Evolutionary conservation across 64 coral and sea anemone genomes (phyloP).

Genomic region (Dendronephthya gigantea): DNA sequence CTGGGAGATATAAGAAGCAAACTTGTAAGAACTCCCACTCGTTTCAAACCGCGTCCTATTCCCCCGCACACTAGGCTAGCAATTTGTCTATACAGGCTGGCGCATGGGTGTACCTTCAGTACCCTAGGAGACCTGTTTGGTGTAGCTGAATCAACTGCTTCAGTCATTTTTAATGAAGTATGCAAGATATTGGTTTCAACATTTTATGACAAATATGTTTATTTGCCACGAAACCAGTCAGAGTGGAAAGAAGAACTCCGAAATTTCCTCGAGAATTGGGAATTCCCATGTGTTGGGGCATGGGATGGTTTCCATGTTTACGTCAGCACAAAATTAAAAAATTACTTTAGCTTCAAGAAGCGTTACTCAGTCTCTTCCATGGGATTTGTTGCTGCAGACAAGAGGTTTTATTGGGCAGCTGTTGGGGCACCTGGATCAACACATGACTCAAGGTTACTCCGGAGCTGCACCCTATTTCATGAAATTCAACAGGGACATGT

Average conservation of each 20-base stretch:
- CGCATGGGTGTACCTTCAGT: constrained; percentile 21
- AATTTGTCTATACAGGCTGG: constrained; percentile 39
- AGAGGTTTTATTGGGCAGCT: constrained; percentile 16
- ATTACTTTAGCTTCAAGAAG: neutral
- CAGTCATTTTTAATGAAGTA: constrained; percentile 40
- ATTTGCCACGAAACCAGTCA: neutral
- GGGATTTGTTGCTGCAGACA: constrained; percentile 23
- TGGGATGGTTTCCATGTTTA: neutral
- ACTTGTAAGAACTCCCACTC: too few relatives aligned
- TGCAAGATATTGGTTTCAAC: constrained; percentile 27
- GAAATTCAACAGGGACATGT: neutral
- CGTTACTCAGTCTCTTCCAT: neutral
- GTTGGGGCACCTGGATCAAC: constrained; percentile 1
- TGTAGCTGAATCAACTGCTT: constrained; percentile 39
- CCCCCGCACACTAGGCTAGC: neutral
- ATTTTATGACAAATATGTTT: constrained; percentile 34
- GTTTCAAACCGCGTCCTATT: neutral
- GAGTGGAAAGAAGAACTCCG: constrained; percentile 14
- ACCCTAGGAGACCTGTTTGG: constrained; percentile 15
- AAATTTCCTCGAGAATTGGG: neutral
- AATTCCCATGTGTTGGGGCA: neutral
- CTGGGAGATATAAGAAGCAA: too few relatives aligned
- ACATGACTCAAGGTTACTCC: neutral
- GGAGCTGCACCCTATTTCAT: neutral
- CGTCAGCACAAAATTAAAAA: neutral